Evolutionary conservation across 1,140 invertebrate species (phyloP), one percentile per base, ranked within the genome.

Genomic region (Latrodectus geometricus): DNA sequence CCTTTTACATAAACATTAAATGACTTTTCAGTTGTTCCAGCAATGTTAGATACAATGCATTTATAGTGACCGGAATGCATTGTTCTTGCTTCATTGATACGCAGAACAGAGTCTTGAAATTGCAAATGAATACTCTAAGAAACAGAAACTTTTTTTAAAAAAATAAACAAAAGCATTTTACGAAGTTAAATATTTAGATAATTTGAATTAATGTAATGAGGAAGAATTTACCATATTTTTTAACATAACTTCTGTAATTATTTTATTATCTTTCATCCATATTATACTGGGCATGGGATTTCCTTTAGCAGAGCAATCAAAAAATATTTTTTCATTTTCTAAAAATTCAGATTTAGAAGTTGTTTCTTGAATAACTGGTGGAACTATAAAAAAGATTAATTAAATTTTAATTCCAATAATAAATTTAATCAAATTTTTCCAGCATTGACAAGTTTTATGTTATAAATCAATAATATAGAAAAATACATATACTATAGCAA

Each of bases 1-100:
- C 94, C 94, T 89, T 94, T 93, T 66, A 95, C 93, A 84, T 93
- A 90, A 56, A 96, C 90, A 88, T 92, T 90, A 87, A 94, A 93
- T 9, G 93, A 92, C 88, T 93, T 94, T 88, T 93, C 93, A 66
- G 93, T 93, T 91, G 91, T 94, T 93, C 92, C 96, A 92, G 89
- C 95, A 92, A 81, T 92, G 93, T 92, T 95, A 93, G 87, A 92
- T 89, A 89, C 95, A 89, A 88, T 92, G 91, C 91, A 97, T 89
- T 89, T 95, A 93, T 90, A 92, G 88, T 90, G 90, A 81, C 90
- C 91, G 66, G 77, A 48, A 35, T 86, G 83, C 65, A 70, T 8
- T n/a, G 17, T 75, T 66, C 70, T 79, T 35, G 76, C 79, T 50
- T 78, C 65, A 20, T 11, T 3, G 1, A 88, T 74, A n/a, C 68